phyloP scores from a whole-genome alignment of 2,113 vertebrate genomes.

The Forbesichthys papilliferus region DNA sequence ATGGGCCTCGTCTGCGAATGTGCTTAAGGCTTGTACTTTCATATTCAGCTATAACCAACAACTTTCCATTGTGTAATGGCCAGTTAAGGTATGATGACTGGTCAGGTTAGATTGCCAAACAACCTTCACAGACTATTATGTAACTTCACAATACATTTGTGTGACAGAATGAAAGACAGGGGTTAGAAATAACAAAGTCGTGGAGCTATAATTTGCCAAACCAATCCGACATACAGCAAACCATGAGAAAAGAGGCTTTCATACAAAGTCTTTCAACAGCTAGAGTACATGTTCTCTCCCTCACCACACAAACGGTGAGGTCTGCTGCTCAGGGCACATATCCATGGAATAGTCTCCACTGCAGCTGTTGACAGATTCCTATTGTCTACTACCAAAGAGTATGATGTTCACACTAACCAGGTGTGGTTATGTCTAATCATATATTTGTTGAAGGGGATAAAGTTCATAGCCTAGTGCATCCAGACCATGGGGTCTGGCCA shows the following conservation, averaged over 20 bases:
- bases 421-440: neutral
- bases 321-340: too few relatives aligned
- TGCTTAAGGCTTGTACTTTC: slow-evolving; percentile 31
- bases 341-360: too few relatives aligned
- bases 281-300: too few relatives aligned
- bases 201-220: neutral
- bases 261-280: too few relatives aligned
- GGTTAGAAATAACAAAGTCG: neutral
- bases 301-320: too few relatives aligned
- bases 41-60: slow-evolving; percentile 1
- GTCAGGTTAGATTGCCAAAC: neutral
- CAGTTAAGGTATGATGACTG: neutral
- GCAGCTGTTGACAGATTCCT: too few relatives aligned
- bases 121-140: neutral
- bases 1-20: slow-evolving; percentile 64
- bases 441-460: too few relatives aligned
- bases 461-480: too few relatives aligned
- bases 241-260: too few relatives aligned
- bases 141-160: slow-evolving; percentile 7
- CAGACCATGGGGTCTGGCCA: too few relatives aligned
- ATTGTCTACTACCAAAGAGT: too few relatives aligned
- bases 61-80: neutral
- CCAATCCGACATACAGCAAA: neutral
- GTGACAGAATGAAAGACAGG: neutral
- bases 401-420: neutral